These are phyloP conservation scores for Alfaro cultratus DNA, from an alignment of 2,797 vertebrate genomes.

Conservation along the genomic window DNA sequence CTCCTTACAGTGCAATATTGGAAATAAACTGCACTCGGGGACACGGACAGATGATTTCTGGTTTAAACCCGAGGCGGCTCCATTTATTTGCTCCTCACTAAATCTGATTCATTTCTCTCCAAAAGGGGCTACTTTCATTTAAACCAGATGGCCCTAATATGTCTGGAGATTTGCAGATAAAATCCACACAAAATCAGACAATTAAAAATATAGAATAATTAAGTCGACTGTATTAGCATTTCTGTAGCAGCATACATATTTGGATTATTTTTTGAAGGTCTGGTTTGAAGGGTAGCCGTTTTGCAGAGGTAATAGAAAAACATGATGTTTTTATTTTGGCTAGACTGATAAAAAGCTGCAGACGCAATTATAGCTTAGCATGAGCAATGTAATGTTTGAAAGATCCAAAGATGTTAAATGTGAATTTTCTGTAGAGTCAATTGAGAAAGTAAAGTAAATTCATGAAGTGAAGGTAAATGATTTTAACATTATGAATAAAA, in stretches of 20 bases:
- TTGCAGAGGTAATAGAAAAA: neutral
- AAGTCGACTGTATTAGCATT: neutral
- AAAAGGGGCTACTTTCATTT: constrained; percentile 23
- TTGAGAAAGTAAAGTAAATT: neutral
- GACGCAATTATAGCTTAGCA: neutral
- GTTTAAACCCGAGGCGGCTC: constrained; percentile 17
- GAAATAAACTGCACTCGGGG: constrained; percentile 18
- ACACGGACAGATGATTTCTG: constrained; percentile 34
- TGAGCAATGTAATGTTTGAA: neutral
- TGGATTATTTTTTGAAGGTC: neutral
- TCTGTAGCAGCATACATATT: neutral
- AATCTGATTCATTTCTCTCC: constrained; percentile 34
- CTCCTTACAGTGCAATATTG: constrained; percentile 12
- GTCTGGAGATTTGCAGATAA: neutral
- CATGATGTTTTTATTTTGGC: neutral
- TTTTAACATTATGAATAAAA: neutral
- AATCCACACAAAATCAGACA: constrained; percentile 7
- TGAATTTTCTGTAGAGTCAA: neutral
- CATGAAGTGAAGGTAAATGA: neutral
- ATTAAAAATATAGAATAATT: neutral
- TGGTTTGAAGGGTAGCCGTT: neutral
- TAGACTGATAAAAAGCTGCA: neutral
- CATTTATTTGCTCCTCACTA: constrained; percentile 19
- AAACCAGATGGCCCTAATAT: constrained; percentile 37
- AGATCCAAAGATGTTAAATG: neutral